These are phyloP conservation scores for Drosophila ochracea DNA, from an alignment of 2,888 invertebrate genomes.

Conservation along the genomic window DNA sequence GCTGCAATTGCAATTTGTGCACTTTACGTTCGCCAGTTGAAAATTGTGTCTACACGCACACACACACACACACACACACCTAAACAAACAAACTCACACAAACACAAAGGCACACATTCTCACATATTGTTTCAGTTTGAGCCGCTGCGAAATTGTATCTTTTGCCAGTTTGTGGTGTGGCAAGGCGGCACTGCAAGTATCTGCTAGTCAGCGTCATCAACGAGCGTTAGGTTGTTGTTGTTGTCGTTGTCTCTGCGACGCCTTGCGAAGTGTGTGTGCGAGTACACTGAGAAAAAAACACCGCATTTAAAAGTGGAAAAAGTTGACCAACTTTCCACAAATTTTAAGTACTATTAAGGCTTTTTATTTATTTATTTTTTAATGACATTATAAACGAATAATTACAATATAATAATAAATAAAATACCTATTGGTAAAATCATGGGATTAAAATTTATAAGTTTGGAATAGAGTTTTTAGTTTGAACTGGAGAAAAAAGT, in stretches of 20 bases:
- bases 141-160: conserved; percentile 65
- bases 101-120: conserved; percentile 7
- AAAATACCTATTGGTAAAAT: background rate
- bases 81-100: conserved; percentile 8
- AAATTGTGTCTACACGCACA: conserved; percentile 47
- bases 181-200: conserved; percentile 30
- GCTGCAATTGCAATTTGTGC: conserved; percentile 75
- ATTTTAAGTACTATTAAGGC: background rate
- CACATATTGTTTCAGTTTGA: conserved; percentile 32
- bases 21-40: conserved; percentile 67
- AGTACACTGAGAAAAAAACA: conserved; percentile 4
- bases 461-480: background rate
- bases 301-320: background rate
- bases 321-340: background rate
- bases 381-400: background rate
- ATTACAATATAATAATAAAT: background rate
- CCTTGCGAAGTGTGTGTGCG: conserved; percentile 9
- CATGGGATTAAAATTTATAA: too few relatives aligned
- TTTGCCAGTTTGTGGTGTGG: conserved; percentile 55
- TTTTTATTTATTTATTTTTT: background rate
- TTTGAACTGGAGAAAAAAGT: background rate
- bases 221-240: conserved; percentile 41
- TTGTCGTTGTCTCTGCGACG: conserved; percentile 34
- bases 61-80: conserved; percentile 12
- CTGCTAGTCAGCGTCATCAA: conserved; percentile 44